These are phyloP conservation scores for Ganaspis sp. DNA, from an alignment of 1,140 invertebrate genomes.

Conservation along the genomic window DNA sequence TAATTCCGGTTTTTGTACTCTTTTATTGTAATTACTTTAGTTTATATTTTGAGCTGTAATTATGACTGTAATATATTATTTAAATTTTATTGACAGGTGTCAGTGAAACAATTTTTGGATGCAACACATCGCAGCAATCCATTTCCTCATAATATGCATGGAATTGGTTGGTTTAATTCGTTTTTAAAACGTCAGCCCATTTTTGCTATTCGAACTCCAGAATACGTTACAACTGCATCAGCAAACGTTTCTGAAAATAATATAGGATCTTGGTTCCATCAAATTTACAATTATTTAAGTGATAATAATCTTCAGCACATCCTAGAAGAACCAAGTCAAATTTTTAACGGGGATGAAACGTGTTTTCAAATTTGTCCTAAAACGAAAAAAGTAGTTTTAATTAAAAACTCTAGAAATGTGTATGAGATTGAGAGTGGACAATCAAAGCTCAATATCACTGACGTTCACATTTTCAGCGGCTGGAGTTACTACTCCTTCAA, in stretches of 20 bases:
- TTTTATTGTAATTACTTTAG: too few species aligned
- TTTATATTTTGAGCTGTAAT: too few species aligned
- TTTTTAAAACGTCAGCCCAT: constrained; percentile 50
- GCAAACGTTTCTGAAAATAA: background rate
- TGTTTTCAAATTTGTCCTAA: constrained; percentile 56
- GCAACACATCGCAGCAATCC: constrained; percentile 43
- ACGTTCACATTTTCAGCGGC: constrained; percentile 55
- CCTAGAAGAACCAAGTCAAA: constrained; percentile 40
- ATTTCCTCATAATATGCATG: constrained; percentile 60
- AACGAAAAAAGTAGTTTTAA: constrained; percentile 56
- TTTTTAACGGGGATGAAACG: constrained; percentile 57
- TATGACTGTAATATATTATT: too few species aligned
- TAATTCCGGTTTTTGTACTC: too few species aligned
- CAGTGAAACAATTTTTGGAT: constrained; percentile 42
- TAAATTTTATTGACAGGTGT: too few species aligned
- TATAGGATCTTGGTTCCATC: background rate
- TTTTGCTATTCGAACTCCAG: too few species aligned
- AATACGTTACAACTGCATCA: background rate
- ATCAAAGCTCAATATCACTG: constrained; percentile 63
- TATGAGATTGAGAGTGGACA: constrained; percentile 55
- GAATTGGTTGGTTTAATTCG: constrained; percentile 62
- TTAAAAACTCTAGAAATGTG: constrained; percentile 54
- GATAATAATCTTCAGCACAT: constrained; percentile 33
- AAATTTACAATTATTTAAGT: constrained; percentile 54
- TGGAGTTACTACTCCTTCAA: constrained; percentile 49